Conservation (phyloP, 2,888 invertebrate genomes). For the Ariolimax columbianus region DNA sequence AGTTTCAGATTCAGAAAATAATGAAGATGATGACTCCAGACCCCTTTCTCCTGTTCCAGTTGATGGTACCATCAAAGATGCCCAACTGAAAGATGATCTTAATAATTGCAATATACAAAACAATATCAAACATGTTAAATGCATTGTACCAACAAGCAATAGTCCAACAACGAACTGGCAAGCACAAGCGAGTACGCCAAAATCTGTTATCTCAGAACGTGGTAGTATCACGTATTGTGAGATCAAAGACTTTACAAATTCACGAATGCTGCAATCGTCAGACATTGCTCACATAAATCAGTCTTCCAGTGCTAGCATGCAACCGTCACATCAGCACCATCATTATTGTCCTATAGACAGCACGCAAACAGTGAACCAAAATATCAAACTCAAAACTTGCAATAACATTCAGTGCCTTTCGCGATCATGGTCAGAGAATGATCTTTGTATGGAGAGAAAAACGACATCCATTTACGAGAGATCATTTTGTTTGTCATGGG, state of each 20-base stretch:
- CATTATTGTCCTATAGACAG: neutral
- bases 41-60: conserved; percentile 58
- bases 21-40: conserved; percentile 5
- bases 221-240: neutral
- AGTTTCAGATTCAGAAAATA: conserved; percentile 34
- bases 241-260: neutral
- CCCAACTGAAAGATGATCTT: conserved; percentile 62
- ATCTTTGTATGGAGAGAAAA: neutral
- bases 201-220: neutral
- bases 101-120: conserved; percentile 57
- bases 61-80: conserved; percentile 63
- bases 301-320: conserved; percentile 29
- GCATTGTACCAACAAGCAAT: neutral
- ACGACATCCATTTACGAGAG: neutral
- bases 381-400: neutral
- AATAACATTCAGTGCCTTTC: conserved; percentile 8
- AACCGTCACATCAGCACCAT: neutral
- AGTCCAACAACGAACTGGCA: neutral
- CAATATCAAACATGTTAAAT: conserved; percentile 26
- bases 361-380: neutral
- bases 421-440: conserved; percentile 30
- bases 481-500: neutral
- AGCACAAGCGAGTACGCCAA: too few species aligned
- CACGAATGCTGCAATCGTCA: too few species aligned
- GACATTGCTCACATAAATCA: neutral